phyloP scores from a whole-genome alignment of 2,888 invertebrate genomes.

The Mesorhabditis sp. region DNA sequence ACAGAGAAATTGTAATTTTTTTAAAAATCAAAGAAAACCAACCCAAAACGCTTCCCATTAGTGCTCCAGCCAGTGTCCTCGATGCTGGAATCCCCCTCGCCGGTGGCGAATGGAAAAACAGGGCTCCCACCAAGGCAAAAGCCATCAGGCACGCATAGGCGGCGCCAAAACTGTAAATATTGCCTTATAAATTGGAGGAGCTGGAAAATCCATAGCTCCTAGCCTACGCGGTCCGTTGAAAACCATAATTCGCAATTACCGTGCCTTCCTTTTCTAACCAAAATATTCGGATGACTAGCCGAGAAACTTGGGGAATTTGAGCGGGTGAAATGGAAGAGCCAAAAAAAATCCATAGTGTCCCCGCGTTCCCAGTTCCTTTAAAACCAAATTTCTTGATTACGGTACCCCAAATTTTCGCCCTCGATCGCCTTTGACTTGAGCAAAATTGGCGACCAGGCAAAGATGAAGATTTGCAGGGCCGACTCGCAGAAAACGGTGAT shows the following conservation, averaged over 20 bases:
- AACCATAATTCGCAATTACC: too few relatives aligned
- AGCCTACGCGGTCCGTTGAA: too few relatives aligned
- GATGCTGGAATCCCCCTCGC: background rate
- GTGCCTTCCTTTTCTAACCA: too few relatives aligned
- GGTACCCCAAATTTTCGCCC: background rate
- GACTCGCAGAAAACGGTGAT: background rate
- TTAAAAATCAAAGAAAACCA: background rate
- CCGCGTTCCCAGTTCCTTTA: background rate
- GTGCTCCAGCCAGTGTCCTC: background rate
- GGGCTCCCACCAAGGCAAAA: background rate
- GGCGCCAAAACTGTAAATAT: background rate
- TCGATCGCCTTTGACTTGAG: slow-evolving; percentile 4
- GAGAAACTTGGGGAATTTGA: too few relatives aligned
- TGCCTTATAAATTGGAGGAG: background rate
- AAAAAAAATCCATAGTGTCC: too few relatives aligned
- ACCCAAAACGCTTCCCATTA: background rate
- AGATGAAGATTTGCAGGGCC: slow-evolving; percentile 4
- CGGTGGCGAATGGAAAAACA: background rate
- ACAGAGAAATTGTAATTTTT: background rate
- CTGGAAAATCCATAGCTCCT: too few relatives aligned
- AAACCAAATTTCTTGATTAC: background rate
- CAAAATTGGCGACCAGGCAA: slow-evolving; percentile 6
- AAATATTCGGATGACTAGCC: too few relatives aligned
- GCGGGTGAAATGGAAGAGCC: too few relatives aligned
- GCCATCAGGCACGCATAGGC: slow-evolving; percentile 1